These are phyloP conservation scores for Corythornis cristatus DNA, from an alignment of 2,113 vertebrate genomes.

Conservation along the genomic window DNA sequence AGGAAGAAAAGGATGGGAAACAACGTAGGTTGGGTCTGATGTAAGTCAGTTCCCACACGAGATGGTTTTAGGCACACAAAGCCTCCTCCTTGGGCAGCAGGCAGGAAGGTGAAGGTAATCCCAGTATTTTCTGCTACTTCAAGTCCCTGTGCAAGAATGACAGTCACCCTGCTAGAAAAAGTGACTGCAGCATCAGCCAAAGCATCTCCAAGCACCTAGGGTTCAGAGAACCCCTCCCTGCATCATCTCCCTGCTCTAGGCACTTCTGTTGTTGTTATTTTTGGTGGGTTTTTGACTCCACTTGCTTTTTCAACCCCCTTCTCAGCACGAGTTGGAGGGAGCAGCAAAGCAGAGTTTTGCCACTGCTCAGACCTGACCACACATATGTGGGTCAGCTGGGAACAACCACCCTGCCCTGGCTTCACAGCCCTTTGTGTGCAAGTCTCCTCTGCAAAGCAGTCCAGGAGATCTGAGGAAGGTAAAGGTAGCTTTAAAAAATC, in stretches of 20 bases:
- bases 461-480: background rate
- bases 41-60: background rate
- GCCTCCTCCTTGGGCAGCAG: background rate
- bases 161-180: background rate
- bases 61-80: background rate
- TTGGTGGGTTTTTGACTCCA: background rate
- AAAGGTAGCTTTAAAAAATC: conserved; percentile 11
- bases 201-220: background rate
- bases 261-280: background rate
- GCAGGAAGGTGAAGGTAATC: background rate
- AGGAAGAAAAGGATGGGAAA: background rate
- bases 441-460: background rate
- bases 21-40: background rate
- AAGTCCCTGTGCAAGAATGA: background rate
- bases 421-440: background rate
- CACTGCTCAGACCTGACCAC: background rate
- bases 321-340: background rate
- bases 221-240: background rate
- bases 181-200: background rate
- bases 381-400: background rate
- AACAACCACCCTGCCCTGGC: background rate
- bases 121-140: background rate
- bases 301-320: background rate
- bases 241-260: background rate
- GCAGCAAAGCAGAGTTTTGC: background rate